phyloP scores from a whole-genome alignment of 2,888 invertebrate species.

The Sepioteuthis lessoniana region DNA sequence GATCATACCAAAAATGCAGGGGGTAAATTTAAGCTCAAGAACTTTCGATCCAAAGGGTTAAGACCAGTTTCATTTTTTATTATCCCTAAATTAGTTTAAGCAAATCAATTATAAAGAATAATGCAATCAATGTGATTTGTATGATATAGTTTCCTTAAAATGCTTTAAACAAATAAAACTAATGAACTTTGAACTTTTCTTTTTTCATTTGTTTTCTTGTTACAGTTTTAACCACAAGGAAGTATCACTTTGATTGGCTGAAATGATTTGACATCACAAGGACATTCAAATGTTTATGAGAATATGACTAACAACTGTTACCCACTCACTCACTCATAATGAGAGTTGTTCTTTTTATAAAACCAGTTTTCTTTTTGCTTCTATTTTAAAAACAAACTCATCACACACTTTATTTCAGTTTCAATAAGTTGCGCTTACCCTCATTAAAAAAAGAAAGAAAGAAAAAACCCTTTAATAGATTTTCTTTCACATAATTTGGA shows the following conservation, averaged over 20 bases:
- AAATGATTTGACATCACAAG: not conserved
- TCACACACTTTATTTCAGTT: not conserved
- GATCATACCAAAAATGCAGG: too few relatives aligned
- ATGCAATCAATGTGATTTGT: not conserved
- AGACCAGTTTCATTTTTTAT: not conserved
- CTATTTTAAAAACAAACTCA: not conserved
- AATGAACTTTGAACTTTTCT: too few relatives aligned
- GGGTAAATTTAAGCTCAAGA: too few relatives aligned
- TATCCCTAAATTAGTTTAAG: not conserved
- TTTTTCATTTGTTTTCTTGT: too few relatives aligned
- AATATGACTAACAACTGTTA: not conserved
- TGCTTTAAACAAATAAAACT: not conserved
- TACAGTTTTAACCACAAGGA: too few relatives aligned
- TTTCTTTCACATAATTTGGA: too few relatives aligned
- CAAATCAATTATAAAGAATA: not conserved
- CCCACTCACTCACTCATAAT: too few relatives aligned
- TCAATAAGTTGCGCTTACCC: too few relatives aligned
- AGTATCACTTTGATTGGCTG: not conserved
- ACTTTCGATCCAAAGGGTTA: too few relatives aligned
- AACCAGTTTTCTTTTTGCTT: not conserved
- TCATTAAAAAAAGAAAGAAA: too few relatives aligned
- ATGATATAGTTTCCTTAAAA: not conserved
- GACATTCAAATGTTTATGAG: not conserved
- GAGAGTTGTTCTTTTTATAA: too few relatives aligned
- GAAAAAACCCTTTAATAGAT: too few relatives aligned